Conservation (phyloP, 2,113 vertebrate species). For the Rhineura floridana region DNA sequence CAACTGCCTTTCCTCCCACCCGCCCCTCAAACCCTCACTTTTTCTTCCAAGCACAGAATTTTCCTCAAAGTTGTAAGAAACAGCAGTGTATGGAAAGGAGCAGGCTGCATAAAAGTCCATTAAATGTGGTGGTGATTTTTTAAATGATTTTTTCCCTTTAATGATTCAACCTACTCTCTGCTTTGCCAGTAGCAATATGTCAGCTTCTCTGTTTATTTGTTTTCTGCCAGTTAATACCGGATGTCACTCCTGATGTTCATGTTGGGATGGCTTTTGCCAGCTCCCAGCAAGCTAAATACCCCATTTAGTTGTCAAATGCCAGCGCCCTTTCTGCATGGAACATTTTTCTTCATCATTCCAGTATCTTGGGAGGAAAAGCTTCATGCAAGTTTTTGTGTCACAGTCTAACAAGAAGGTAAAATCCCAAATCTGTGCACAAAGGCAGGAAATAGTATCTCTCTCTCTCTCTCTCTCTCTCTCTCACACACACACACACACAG, state of each 20-base stretch:
- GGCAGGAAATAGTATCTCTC: fast-evolving
- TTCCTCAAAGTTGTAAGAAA: not conserved
- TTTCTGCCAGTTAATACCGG: slow-evolving; percentile 21
- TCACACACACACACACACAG: fast-evolving
- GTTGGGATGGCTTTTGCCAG: slow-evolving; percentile 16
- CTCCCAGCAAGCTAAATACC: not conserved
- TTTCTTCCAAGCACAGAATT: not conserved
- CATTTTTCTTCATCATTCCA: slow-evolving; percentile 29
- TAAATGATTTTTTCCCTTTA: slow-evolving; percentile 23
- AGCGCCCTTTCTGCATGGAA: not conserved
- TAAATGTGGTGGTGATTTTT: not conserved
- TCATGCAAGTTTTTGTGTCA: not conserved
- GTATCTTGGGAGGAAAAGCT: not conserved
- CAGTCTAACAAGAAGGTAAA: not conserved
- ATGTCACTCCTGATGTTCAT: not conserved
- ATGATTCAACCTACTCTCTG: slow-evolving; percentile 1
- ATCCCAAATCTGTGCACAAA: not conserved
- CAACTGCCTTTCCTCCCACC: not conserved
- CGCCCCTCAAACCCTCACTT: too few relatives aligned
- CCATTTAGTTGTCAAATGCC: not conserved
- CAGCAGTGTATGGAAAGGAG: not conserved
- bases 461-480: too few relatives aligned
- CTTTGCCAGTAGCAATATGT: slow-evolving; percentile 26
- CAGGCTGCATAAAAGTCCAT: slow-evolving; percentile 1
- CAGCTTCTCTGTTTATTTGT: slow-evolving; percentile 35